Conservation (phyloP, 2,797 vertebrate species). For the Anniella stebbinsi region DNA sequence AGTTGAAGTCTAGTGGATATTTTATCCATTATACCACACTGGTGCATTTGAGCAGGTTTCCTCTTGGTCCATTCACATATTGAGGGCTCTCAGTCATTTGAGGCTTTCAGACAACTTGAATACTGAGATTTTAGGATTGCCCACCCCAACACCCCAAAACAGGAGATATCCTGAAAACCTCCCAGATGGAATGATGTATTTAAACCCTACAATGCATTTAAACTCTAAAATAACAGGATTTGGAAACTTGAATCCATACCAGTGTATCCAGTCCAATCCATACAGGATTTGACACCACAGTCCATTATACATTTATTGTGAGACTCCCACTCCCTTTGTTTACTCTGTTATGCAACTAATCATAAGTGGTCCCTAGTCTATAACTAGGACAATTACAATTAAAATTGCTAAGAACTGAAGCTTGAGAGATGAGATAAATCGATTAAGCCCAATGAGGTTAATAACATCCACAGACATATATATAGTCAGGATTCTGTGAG, state of each 20-base stretch:
- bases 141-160: background rate
- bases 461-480: constrained; percentile 27
- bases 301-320: background rate
- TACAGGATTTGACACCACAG: too few relatives aligned
- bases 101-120: background rate
- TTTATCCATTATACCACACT: background rate
- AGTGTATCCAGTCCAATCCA: too few relatives aligned
- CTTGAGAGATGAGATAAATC: background rate
- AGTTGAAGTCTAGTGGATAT: background rate
- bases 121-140: background rate
- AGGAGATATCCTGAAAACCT: background rate
- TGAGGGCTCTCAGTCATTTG: background rate
- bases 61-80: background rate
- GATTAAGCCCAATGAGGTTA: constrained; percentile 15
- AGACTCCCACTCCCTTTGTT: background rate
- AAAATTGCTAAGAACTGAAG: background rate
- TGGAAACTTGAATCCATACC: too few relatives aligned
- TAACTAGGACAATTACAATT: background rate
- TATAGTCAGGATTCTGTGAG: constrained; percentile 41
- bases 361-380: background rate
- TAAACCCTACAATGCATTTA: background rate
- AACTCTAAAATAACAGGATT: background rate
- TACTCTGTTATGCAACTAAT: background rate
- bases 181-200: background rate
- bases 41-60: background rate